Conservation (phyloP, 1,140 invertebrate genomes). For the Helicoverpa zea region DNA sequence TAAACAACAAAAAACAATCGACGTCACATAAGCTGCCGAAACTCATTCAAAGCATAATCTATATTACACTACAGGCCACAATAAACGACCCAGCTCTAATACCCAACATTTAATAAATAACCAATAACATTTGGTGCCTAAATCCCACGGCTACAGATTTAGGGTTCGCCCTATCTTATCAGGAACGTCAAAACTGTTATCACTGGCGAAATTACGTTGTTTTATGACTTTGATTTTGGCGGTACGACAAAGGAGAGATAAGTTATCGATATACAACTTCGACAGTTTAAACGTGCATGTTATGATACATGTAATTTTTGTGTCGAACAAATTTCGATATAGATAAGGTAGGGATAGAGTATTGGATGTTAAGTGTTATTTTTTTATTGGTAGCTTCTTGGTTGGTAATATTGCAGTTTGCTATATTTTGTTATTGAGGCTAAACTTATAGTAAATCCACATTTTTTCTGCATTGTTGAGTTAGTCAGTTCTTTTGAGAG, state of each 20-base stretch:
- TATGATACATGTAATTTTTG: conserved; percentile 85
- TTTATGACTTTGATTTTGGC: conserved; percentile 85
- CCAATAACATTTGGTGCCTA: conserved; percentile 73
- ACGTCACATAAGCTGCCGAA: background rate
- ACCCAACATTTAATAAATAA: conserved; percentile 46
- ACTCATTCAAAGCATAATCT: conserved; percentile 25
- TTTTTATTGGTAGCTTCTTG: background rate
- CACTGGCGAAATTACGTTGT: conserved; percentile 83
- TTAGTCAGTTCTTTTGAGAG: no score
- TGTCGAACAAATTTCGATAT: conserved; percentile 82
- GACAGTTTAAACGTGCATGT: conserved; percentile 77
- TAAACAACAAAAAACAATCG: background rate
- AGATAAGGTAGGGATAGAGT: conserved; percentile 70
- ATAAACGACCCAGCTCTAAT: conserved; percentile 20
- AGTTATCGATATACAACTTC: conserved; percentile 63
- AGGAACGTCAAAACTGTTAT: conserved; percentile 70
- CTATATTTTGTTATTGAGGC: background rate
- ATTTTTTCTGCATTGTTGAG: no score
- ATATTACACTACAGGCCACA: conserved; percentile 26
- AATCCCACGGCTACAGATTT: conserved; percentile 85
- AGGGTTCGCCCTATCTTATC: conserved; percentile 70
- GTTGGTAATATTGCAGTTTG: background rate
- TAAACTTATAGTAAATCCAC: no score
- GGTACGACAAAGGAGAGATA: conserved; percentile 76
- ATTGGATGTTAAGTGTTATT: conserved; percentile 49